These are phyloP conservation scores for Actenoides lindsayi DNA, from an alignment of 2,113 vertebrate species.

Conservation along the genomic window DNA sequence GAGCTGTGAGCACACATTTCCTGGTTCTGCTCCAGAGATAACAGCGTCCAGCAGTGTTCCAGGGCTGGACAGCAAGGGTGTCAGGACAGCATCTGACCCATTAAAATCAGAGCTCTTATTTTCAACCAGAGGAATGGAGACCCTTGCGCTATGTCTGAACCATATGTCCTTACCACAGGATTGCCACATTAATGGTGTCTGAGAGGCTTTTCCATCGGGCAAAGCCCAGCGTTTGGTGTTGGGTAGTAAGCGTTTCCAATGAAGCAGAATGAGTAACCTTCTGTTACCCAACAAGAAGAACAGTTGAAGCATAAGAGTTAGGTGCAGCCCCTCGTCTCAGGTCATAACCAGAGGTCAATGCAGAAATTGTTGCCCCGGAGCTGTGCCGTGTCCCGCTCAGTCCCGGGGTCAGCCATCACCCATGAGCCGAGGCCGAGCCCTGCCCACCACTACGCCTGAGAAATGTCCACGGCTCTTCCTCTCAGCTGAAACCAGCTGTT, in stretches of 20 bases:
- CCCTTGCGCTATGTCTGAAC: neutral
- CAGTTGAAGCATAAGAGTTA: neutral
- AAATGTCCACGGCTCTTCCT: conserved; percentile 2
- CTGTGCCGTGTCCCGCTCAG: fast-evolving
- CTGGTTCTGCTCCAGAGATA: neutral
- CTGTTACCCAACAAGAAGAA: neutral
- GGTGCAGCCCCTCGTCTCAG: neutral
- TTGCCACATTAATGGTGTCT: neutral
- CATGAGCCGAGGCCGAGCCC: fast-evolving
- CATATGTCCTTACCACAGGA: neutral
- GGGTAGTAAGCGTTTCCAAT: neutral
- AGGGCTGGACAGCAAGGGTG: neutral
- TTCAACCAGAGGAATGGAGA: neutral
- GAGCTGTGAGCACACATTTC: neutral
- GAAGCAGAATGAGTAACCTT: neutral
- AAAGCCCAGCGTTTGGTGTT: neutral
- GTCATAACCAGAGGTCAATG: fast-evolving
- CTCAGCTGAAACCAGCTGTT: conserved; percentile 52
- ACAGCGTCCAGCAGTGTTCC: neutral
- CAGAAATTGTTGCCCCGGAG: neutral
- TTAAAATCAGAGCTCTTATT: neutral
- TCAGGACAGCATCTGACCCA: neutral
- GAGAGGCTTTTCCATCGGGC: neutral
- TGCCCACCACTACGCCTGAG: neutral
- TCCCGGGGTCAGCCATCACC: neutral